These are phyloP conservation scores for Taurulus bubalis DNA, from an alignment of 2,113 vertebrate genomes.

Conservation along the genomic window DNA sequence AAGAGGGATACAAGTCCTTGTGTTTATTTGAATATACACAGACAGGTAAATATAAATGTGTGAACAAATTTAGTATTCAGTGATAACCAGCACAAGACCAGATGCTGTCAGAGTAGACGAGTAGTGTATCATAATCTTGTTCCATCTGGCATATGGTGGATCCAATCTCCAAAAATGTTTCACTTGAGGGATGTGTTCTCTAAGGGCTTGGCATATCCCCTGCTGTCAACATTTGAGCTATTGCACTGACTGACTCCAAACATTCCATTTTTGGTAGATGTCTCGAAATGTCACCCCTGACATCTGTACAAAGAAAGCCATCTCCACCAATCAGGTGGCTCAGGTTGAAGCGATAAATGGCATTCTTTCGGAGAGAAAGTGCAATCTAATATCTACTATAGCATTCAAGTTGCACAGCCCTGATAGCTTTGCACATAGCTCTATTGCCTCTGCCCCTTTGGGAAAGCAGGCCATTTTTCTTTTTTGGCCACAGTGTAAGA, in stretches of 20 bases:
- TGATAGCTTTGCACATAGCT: conserved; percentile 65
- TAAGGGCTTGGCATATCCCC: conserved; percentile 62
- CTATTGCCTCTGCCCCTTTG: conserved; percentile 72
- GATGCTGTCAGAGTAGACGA: conserved; percentile 64
- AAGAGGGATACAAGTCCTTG: conserved; percentile 45
- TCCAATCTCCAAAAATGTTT: conserved; percentile 69
- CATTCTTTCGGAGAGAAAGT: conserved; percentile 64
- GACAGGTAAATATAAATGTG: conserved; percentile 64
- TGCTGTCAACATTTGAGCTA: conserved; percentile 69
- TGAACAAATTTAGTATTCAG: conserved; percentile 52
- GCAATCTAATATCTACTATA: conserved; percentile 75
- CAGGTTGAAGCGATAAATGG: conserved; percentile 71
- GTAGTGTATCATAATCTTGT: conserved; percentile 72
- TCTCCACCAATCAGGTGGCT: conserved; percentile 67
- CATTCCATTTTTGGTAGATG: conserved; percentile 66
- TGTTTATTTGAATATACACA: conserved; percentile 29
- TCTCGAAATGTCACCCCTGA: conserved; percentile 74
- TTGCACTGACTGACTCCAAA: conserved; percentile 57
- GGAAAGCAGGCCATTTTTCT: conserved; percentile 78
- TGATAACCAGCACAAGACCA: conserved; percentile 59
- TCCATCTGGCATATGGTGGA: conserved; percentile 72
- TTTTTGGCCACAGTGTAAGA: conserved; percentile 63
- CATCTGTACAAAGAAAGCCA: conserved; percentile 70
- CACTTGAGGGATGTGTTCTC: conserved; percentile 69
- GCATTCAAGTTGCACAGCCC: conserved; percentile 61